A percentile compares a stretch with the other conserved stretches of the same genome.
phyloP scores from a whole-genome alignment of 2,888 invertebrate genomes.

The Mellilla xanthometata region DNA sequence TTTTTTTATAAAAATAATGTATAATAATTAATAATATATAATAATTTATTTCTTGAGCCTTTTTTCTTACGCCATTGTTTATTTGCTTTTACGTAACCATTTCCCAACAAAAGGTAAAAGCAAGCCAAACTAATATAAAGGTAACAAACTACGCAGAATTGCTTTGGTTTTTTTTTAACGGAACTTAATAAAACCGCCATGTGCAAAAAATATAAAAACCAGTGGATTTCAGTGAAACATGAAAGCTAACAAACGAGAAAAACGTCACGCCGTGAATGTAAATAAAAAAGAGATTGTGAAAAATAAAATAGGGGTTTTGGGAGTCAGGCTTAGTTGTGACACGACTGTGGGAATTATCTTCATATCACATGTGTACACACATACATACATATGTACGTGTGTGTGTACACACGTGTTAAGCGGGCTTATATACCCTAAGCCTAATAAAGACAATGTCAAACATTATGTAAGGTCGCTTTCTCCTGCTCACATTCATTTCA shows the following conservation, averaged over 20 bases:
- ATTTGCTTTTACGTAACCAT: too few species aligned
- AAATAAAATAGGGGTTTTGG: slow-evolving; percentile 58
- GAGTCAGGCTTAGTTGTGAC: slow-evolving; percentile 62
- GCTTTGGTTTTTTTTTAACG: background rate
- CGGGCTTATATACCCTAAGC: too few species aligned
- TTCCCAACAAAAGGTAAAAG: too few species aligned
- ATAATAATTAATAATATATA: too few species aligned
- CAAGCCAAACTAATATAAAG: background rate
- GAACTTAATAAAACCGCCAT: background rate
- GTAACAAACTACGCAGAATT: background rate
- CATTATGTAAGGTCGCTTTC: too few species aligned
- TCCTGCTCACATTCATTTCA: too few species aligned
- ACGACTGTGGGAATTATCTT: slow-evolving; percentile 57
- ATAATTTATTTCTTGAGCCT: too few species aligned
- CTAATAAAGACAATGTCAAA: too few species aligned
- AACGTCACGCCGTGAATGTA: slow-evolving; percentile 17
- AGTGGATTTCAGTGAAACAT: slow-evolving; percentile 35
- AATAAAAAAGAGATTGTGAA: slow-evolving; percentile 21
- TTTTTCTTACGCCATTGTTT: too few species aligned
- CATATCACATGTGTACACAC: slow-evolving; percentile 49
- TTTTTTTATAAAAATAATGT: too few species aligned
- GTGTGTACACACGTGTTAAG: too few species aligned
- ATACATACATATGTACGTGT: background rate
- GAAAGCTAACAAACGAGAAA: slow-evolving; percentile 27
- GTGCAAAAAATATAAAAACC: slow-evolving; percentile 5